Evolutionary conservation across 2,888 invertebrate genomes (phyloP).

Genomic region (Hypercompe scribonia): DNA sequence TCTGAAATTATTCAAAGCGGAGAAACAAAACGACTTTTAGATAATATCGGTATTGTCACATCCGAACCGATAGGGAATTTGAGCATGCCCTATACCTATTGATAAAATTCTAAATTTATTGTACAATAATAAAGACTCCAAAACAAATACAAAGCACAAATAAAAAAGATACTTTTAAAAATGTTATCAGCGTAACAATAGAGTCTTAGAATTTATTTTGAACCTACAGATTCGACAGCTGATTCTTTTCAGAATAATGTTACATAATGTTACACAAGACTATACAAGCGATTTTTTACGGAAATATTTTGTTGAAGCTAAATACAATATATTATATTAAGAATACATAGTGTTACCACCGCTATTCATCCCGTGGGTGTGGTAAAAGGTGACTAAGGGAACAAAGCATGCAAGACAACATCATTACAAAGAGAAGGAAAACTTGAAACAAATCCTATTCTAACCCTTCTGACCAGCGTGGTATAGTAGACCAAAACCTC

Average conservation of each 20-base stretch:
- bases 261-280: background rate
- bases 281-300: background rate
- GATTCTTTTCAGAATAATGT: background rate
- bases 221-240: background rate
- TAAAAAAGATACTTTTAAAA: background rate
- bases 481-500: no score
- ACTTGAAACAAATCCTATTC: no score
- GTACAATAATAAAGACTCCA: no score
- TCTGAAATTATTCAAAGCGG: slow-evolving; percentile 49
- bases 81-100: slow-evolving; percentile 36
- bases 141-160: background rate
- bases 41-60: slow-evolving; percentile 66
- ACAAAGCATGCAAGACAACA: no score
- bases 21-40: slow-evolving; percentile 58
- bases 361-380: no score
- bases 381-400: no score
- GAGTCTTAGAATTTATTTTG: background rate
- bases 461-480: no score
- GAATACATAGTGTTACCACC: no score
- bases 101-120: background rate
- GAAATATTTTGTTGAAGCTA: background rate
- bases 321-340: no score
- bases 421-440: no score
- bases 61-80: slow-evolving; percentile 66
- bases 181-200: background rate